Evolutionary conservation across 2,113 vertebrate genomes (phyloP).

Genomic region (Tupaia chinensis): DNA sequence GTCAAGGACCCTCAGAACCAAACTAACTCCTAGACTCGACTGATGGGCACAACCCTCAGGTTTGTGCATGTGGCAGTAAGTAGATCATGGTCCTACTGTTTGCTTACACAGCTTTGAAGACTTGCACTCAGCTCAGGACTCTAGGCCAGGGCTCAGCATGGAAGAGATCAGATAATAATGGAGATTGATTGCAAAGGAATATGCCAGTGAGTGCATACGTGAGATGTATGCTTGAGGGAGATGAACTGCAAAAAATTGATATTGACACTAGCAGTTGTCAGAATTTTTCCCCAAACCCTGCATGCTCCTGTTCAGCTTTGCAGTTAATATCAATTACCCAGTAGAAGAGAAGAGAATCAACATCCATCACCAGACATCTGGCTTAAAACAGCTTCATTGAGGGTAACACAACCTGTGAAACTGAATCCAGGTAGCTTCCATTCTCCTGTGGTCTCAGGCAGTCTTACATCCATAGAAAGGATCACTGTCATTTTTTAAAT

Average conservation of each 20-base stretch:
- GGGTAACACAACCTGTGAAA: constrained; percentile 5
- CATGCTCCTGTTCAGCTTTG: constrained; percentile 57
- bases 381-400: constrained; percentile 48
- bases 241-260: constrained; percentile 50
- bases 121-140: not conserved
- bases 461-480: not conserved
- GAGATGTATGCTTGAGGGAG: not conserved
- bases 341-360: constrained; percentile 52
- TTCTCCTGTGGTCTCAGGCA: not conserved
- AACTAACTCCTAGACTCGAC: not conserved
- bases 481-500: not conserved
- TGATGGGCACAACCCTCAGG: not conserved
- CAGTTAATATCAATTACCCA: constrained; percentile 75
- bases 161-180: constrained; percentile 51
- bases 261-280: constrained; percentile 64
- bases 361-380: constrained; percentile 51
- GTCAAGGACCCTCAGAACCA: not conserved
- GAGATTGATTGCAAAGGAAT: constrained; percentile 24
- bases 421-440: not conserved
- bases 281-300: constrained; percentile 37
- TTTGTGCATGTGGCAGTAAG: not conserved
- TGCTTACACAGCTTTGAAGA: not conserved
- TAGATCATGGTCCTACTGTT: not conserved
- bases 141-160: not conserved
- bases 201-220: not conserved